Evolutionary conservation across 1,140 invertebrate genomes (phyloP).

Genomic region (Drosophila mojavensis): DNA sequence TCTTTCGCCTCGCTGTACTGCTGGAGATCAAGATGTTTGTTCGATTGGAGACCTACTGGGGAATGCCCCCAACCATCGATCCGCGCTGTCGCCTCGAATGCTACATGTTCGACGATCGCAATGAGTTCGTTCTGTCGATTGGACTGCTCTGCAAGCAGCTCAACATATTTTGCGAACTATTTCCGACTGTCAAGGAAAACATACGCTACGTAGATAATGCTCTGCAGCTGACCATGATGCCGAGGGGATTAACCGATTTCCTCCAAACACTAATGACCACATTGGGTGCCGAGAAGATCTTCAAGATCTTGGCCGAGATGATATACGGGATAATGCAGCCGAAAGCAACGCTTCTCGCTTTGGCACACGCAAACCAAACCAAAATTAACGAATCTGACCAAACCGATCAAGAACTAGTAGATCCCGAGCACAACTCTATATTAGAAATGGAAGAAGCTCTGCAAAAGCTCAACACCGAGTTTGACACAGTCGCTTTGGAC

Average conservation of each 20-base stretch:
- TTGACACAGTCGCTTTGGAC: too few relatives aligned
- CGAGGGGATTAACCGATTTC: background rate
- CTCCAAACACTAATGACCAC: background rate
- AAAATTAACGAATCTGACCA: too few relatives aligned
- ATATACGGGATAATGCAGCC: background rate
- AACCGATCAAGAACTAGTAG: too few relatives aligned
- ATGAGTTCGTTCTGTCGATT: constrained; percentile 25
- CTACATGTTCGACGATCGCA: constrained; percentile 29
- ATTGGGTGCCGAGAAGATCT: background rate
- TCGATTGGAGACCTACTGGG: background rate
- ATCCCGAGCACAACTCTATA: background rate
- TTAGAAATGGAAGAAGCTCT: background rate
- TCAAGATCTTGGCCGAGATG: constrained; percentile 10
- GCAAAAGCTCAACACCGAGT: background rate
- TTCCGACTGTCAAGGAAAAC: background rate
- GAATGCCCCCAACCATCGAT: background rate
- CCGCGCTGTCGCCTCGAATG: constrained; percentile 27
- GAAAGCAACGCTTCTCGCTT: background rate
- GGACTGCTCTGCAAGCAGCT: constrained; percentile 1
- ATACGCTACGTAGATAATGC: constrained; percentile 24
- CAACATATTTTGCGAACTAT: background rate
- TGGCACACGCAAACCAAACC: background rate
- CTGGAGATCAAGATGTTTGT: constrained; percentile 21
- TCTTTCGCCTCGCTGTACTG: constrained; percentile 26
- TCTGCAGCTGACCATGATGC: constrained; percentile 5